Evolutionary conservation across 2,888 invertebrate species (phyloP).

Genomic region (Drosophila villosipedis): DNA sequence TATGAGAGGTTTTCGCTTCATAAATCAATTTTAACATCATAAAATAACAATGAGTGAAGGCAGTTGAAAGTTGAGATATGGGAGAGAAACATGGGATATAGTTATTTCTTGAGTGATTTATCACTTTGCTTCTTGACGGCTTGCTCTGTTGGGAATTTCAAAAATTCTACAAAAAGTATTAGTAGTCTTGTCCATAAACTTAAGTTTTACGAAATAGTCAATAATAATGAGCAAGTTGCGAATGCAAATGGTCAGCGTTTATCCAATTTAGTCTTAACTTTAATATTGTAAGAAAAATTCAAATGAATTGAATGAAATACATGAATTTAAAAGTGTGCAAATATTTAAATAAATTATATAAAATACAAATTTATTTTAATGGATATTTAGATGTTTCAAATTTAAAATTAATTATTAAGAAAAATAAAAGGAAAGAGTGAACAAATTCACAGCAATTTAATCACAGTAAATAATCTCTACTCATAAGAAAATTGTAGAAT

Average conservation of each 20-base stretch:
- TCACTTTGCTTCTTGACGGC: not conserved
- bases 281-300: not conserved
- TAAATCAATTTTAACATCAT: conserved; percentile 51
- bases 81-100: conserved; percentile 2
- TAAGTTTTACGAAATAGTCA: not conserved
- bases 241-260: not conserved
- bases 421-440: not conserved
- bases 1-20: conserved; percentile 18
- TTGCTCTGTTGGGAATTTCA: not conserved
- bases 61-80: not conserved
- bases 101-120: conserved; percentile 9
- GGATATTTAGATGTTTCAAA: not conserved
- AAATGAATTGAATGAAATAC: not conserved
- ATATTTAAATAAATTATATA: not conserved
- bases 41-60: conserved; percentile 19
- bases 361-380: not conserved
- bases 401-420: not conserved
- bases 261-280: not conserved
- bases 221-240: not conserved
- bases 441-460: not conserved
- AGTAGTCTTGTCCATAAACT: not conserved
- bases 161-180: not conserved
- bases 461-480: not conserved
- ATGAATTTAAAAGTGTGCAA: not conserved
- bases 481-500: not conserved